These are phyloP conservation scores for Ephestia elutella DNA, from an alignment of 1,140 invertebrate genomes.

Conservation along the genomic window DNA sequence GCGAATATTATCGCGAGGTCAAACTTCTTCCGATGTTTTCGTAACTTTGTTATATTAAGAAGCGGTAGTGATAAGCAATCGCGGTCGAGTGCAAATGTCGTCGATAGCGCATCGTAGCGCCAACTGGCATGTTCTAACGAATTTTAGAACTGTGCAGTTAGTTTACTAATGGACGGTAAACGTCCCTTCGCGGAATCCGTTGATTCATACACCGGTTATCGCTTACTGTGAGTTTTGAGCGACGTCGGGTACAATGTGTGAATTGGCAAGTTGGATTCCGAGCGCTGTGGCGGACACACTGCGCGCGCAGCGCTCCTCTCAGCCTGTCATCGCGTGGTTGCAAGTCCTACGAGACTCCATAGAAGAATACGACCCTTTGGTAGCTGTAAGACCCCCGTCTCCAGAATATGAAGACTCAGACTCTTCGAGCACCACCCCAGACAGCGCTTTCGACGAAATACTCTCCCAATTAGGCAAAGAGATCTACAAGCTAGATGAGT, in stretches of 20 bases:
- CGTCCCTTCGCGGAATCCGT: conserved; percentile 61
- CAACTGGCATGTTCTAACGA: conserved; percentile 18
- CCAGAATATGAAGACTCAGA: conserved; percentile 22
- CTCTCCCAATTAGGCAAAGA: conserved; percentile 66
- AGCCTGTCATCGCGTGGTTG: conserved; percentile 62
- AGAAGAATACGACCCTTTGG: conserved; percentile 66
- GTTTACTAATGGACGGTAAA: conserved; percentile 30
- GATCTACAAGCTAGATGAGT: conserved; percentile 67
- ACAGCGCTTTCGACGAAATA: conserved; percentile 68
- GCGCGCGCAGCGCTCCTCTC: conserved; percentile 48
- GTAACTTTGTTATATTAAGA: conserved; percentile 47
- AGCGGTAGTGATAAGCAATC: conserved; percentile 56
- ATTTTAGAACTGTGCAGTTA: conserved; percentile 14
- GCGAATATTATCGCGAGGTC: conserved; percentile 30
- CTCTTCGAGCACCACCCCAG: conserved; percentile 32
- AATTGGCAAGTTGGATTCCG: conserved; percentile 71
- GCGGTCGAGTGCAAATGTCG: conserved; percentile 66
- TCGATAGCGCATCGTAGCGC: conserved; percentile 31
- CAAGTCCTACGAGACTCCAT: conserved; percentile 47
- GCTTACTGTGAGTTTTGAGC: conserved; percentile 29
- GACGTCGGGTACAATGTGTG: conserved; percentile 42
- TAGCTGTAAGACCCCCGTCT: conserved; percentile 33
- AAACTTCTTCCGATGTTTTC: conserved; percentile 30
- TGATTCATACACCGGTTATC: conserved; percentile 72
- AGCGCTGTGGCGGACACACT: conserved; percentile 56